Evolutionary conservation across 2,888 invertebrate species (phyloP), one percentile per base, ranked within the genome.

Genomic region (Eupelmus urozonus): DNA sequence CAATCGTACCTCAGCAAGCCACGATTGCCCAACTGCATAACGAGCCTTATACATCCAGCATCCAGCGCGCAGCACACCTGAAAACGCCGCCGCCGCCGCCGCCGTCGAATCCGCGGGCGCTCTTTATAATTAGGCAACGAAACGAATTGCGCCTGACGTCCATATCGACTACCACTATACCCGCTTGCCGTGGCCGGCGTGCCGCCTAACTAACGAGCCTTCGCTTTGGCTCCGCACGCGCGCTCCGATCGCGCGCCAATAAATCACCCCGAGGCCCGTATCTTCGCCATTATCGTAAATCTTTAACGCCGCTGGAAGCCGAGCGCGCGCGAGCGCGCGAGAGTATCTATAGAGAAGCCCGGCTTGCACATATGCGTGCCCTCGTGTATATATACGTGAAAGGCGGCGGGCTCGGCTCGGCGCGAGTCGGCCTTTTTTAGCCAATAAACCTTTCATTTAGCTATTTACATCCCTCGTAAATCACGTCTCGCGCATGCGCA

Each of bases 71-170:
- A 34, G 34, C 34, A 34, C 9, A 34, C 34, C 34, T 5, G 34
- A 5, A 34, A 34, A 34, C 3, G 34, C 34, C 34, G 34, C 34
- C 34, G 9, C 9, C 34, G 9, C 9, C n/a, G 49, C 49, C 23
- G 53, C 53, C 23, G 20, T 7, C 16, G 45, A 45, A 45, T 45
- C 16, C 45, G 45, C 45, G 16, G 84, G 83, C 82, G 85, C 84
- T 86, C 87, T 87, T 79, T 87, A 88, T 87, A 88, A 88, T 88
- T 87, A 88, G 87, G 86, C 85, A 86, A 87, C 86, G 85, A 85
- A 87, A 87, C 87, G 87, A 88, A 87, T 88, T 85, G 86, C 82
- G 85, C 80, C 87, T 86, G 87, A 87, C 87, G 86, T 87, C 85
- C 86, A 85, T 86, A 87, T 88, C 87, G 86, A 87, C 87, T 86